A percentile compares a stretch with the other conserved stretches of the same genome.
Evolutionary conservation across 2,888 invertebrate species (phyloP).

Genomic region (Scrobipalpa costella): DNA sequence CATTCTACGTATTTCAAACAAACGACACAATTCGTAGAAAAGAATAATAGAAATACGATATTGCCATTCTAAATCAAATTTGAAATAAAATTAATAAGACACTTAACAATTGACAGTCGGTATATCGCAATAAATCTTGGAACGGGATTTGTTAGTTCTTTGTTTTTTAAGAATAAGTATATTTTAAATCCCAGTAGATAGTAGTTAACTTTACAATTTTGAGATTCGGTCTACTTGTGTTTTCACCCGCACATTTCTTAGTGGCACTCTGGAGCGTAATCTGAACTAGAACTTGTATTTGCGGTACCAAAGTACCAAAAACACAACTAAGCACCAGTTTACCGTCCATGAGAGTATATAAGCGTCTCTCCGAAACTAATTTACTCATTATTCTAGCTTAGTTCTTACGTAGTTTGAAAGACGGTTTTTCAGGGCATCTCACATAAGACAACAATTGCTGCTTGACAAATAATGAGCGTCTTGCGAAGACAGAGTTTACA

Average conservation of each 20-base stretch:
- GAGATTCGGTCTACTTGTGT: neutral
- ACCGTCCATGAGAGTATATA: neutral
- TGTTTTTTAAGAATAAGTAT: too few species aligned
- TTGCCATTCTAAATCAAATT: neutral
- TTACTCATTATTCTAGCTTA: neutral
- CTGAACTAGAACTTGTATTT: slow-evolving; percentile 3
- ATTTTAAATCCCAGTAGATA: neutral
- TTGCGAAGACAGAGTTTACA: neutral
- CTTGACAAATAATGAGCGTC: slow-evolving; percentile 12
- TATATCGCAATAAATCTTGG: neutral
- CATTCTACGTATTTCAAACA: neutral
- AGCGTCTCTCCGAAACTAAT: neutral
- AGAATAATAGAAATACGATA: neutral
- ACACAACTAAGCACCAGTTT: neutral
- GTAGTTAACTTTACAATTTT: neutral
- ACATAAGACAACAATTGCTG: slow-evolving; percentile 11
- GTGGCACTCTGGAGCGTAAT: slow-evolving; percentile 8
- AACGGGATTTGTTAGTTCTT: neutral
- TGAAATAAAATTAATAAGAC: neutral
- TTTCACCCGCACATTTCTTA: neutral
- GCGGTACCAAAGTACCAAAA: neutral
- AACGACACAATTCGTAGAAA: neutral
- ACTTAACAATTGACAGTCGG: neutral
- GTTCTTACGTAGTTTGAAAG: neutral
- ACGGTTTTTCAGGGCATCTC: neutral